Evolutionary conservation across 2,888 invertebrate genomes (phyloP).

Genomic region (Ophonus ardosiacus): DNA sequence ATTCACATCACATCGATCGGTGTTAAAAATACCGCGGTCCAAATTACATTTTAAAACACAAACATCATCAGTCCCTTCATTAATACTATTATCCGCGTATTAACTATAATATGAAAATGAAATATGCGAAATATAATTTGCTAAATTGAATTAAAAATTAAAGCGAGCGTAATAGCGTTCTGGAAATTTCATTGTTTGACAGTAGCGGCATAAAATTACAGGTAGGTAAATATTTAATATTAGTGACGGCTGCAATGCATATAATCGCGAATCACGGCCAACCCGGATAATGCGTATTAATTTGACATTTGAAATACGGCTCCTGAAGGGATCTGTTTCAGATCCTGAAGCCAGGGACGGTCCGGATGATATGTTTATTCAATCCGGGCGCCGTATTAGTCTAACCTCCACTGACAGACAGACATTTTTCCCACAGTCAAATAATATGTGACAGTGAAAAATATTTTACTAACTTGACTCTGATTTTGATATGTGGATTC

Average conservation of each 20-base stretch:
- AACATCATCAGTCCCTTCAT: constrained; percentile 40
- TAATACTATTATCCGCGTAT: constrained; percentile 37
- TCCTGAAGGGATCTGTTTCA: constrained; percentile 36
- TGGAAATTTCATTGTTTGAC: constrained; percentile 31
- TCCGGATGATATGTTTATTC: constrained; percentile 46
- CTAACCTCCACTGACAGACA: constrained; percentile 41
- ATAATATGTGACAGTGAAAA: constrained; percentile 50
- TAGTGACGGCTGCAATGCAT: not conserved
- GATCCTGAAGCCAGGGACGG: not conserved
- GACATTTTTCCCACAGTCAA: constrained; percentile 44
- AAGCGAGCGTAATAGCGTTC: constrained; percentile 11
- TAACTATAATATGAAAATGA: constrained; percentile 41
- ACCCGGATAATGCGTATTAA: constrained; percentile 54
- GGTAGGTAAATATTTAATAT: constrained; percentile 48
- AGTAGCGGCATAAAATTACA: constrained; percentile 38
- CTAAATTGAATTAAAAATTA: constrained; percentile 51
- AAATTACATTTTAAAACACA: constrained; percentile 39
- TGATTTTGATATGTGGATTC: constrained; percentile 48
- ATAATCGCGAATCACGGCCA: constrained; percentile 36
- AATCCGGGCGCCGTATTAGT: constrained; percentile 25
- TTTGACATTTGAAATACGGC: constrained; percentile 62
- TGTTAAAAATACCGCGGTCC: constrained; percentile 1
- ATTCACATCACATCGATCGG: constrained; percentile 36
- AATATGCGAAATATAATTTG: constrained; percentile 30
- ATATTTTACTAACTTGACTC: constrained; percentile 40